Conservation (phyloP, 2,888 invertebrate genomes). For the Lithophane ornitopus region DNA sequence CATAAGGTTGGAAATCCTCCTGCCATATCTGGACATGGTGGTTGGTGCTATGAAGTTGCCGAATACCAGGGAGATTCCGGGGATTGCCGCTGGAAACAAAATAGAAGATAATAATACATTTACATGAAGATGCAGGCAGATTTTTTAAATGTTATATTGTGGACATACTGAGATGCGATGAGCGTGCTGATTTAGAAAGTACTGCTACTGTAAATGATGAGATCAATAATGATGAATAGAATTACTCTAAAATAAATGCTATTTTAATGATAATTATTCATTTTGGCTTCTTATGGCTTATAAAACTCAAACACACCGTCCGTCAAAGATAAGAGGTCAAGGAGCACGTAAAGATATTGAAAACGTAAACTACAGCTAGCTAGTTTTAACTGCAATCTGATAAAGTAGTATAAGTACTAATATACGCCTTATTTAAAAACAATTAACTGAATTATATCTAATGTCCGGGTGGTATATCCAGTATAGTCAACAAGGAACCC, state of each 20-base stretch:
- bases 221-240: background rate
- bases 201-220: background rate
- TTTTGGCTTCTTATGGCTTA: conserved; percentile 7
- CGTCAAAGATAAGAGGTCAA: conserved; percentile 51
- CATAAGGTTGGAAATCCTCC: conserved; percentile 84
- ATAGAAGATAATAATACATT: background rate
- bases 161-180: too few relatives aligned
- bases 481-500: too few relatives aligned
- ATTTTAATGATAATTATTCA: background rate
- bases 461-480: too few relatives aligned
- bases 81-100: conserved; percentile 74
- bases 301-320: background rate
- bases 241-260: background rate
- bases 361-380: conserved; percentile 24
- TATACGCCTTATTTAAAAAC: background rate
- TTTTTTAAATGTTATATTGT: background rate
- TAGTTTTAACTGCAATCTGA: conserved; percentile 43
- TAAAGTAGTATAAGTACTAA: background rate
- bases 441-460: too few relatives aligned
- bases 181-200: background rate
- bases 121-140: background rate
- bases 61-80: conserved; percentile 71
- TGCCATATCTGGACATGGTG: conserved; percentile 87
- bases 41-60: conserved; percentile 75
- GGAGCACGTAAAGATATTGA: conserved; percentile 42